Conservation (phyloP, 92 coral and sea anemone genomes). For the Porites rus region DNA sequence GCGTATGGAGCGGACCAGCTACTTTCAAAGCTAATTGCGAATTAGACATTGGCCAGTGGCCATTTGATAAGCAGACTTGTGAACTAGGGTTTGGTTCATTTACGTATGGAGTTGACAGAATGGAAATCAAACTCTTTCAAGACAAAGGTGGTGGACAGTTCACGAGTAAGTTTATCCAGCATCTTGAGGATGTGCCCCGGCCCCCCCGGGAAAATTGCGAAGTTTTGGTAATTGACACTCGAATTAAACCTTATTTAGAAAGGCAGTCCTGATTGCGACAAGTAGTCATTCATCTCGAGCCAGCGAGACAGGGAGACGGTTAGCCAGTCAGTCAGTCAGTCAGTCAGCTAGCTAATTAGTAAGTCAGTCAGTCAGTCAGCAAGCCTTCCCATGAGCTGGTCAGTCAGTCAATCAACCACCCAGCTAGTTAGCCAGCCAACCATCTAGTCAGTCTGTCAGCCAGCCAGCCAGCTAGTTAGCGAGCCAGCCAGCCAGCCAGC, state of each 20-base stretch:
- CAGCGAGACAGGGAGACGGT: not conserved
- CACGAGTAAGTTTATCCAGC: constrained; percentile 18
- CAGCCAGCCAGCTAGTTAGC: not conserved
- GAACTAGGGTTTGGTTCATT: constrained; percentile 67
- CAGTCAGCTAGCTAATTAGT: too few species aligned
- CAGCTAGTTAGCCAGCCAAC: not conserved
- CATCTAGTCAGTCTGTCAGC: not conserved
- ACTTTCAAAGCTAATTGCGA: constrained; percentile 72
- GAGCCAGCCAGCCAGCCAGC: not conserved
- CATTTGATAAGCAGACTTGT: constrained; percentile 76
- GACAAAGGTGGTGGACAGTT: constrained; percentile 39
- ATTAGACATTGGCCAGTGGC: constrained; percentile 66
- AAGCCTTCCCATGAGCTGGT: too few species aligned
- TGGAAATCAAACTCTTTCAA: constrained; percentile 43
- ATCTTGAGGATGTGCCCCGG: too few species aligned
- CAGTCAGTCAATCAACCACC: too few species aligned
- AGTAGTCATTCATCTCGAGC: too few species aligned
- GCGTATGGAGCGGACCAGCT: constrained; percentile 81
- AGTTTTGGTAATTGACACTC: too few species aligned
- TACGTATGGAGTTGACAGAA: constrained; percentile 53
- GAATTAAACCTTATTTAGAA: too few species aligned
- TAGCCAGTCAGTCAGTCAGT: constrained; percentile 4
- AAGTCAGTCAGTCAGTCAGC: constrained; percentile 6
- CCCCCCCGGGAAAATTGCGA: too few species aligned
- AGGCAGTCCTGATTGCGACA: too few species aligned